Conservation (phyloP, 2,888 invertebrate genomes). For the Leptura quadrifasciata region DNA sequence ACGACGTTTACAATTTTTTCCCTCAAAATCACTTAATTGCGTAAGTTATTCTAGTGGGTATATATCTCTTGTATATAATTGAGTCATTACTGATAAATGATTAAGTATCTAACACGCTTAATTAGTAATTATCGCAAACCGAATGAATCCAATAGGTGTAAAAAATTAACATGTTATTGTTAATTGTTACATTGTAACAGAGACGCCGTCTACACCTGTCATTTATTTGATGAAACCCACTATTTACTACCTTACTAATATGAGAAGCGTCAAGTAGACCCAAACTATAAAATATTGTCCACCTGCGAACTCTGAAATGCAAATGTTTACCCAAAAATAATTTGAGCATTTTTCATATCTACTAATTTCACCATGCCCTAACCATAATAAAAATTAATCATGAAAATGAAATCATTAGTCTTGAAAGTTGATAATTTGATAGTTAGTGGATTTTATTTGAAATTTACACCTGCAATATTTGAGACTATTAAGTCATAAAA, state of each 20-base stretch:
- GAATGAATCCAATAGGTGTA: slow-evolving; percentile 45
- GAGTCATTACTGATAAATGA: slow-evolving; percentile 5
- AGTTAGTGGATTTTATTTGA: slow-evolving; percentile 51
- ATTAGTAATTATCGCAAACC: slow-evolving; percentile 46
- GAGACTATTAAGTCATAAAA: slow-evolving; percentile 54
- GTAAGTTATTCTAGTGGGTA: too few species aligned
- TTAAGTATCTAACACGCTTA: slow-evolving; percentile 45
- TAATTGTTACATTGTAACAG: slow-evolving; percentile 47
- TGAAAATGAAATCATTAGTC: slow-evolving; percentile 52
- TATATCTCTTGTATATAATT: neutral
- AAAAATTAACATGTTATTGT: slow-evolving; percentile 58
- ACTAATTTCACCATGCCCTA: slow-evolving; percentile 37
- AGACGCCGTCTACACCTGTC: slow-evolving; percentile 36
- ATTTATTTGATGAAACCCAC: slow-evolving; percentile 26
- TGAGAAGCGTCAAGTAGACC: slow-evolving; percentile 45
- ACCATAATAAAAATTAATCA: slow-evolving; percentile 51
- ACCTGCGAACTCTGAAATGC: slow-evolving; percentile 57
- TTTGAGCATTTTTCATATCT: slow-evolving; percentile 53
- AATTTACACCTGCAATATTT: slow-evolving; percentile 59
- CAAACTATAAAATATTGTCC: slow-evolving; percentile 60
- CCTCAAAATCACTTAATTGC: neutral
- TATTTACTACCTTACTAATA: slow-evolving; percentile 13
- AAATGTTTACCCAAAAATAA: slow-evolving; percentile 55
- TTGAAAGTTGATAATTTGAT: slow-evolving; percentile 56
- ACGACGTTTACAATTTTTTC: neutral